Base-by-base conservation (phyloP, 2,888 invertebrate genomes). In the Antheraea assamensis region DNA sequence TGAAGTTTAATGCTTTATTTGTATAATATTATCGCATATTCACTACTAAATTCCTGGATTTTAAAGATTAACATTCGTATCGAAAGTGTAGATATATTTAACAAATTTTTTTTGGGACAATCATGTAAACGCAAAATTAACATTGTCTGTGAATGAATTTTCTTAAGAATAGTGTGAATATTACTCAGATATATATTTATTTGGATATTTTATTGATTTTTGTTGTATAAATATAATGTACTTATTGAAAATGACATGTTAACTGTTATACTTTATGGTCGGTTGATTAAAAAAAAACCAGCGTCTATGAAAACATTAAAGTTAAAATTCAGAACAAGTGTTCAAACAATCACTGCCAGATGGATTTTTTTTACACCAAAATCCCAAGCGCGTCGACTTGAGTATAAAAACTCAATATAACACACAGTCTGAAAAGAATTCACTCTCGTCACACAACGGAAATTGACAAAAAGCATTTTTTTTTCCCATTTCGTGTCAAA, bases 401-500 rank as follows among this genome's bases (percentile, higher is more conserved):
- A 68, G 35, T 35, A 68, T 35, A 68, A 68, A 68, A 68, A 68
- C 35, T 68, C 35, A 35, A 35, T 68, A 68, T 35, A 21, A 68
- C 31, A 68, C 31, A 64, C 27, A 2, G 31, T 68, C 73, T 70
- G 47, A 58, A 61, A 70, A 58, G 70, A 70, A 73, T 70, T 73
- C 70, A 73, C 73, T 74, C 68, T 71, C 35, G n/a, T 55, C 71
- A 30, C 75, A 72, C 76, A 79, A 77, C 76, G 74, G 76, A 76
- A 75, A 77, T 77, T 68, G 74, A 80, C 78, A 79, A 76, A 78
- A 78, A 68, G 21, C 21, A 19, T 68, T 73, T 49, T 75, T 79
- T 83, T 79, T 81, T 10, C 24, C 21, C 17, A 21, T 79, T 75
- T 75, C 75, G 71, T 73, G 74, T 76, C 77, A 79, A 81, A 79